A percentile compares a stretch with the other conserved stretches of the same genome.
Conservation (phyloP, 2,888 invertebrate species). For the Gandaritis pyraliata region DNA sequence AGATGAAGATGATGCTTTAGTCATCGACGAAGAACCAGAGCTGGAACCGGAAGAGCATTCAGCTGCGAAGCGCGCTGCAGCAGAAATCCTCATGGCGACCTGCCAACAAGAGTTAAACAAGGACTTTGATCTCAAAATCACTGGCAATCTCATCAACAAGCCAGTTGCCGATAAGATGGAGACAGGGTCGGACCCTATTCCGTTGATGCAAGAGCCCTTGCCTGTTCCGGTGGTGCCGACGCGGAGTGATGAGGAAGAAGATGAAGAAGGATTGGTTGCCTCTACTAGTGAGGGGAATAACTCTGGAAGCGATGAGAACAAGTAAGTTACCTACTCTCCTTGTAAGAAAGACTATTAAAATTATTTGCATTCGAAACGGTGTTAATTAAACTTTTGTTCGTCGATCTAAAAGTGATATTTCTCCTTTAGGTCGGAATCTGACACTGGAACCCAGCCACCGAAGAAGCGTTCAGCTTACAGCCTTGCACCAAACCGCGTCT, state of each 20-base stretch:
- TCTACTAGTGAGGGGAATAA: conserved; percentile 93
- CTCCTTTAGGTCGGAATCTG: conserved; percentile 86
- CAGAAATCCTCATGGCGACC: conserved; percentile 83
- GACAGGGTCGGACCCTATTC: conserved; percentile 69
- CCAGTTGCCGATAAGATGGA: conserved; percentile 74
- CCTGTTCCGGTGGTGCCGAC: conserved; percentile 87
- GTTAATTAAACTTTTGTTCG: not conserved
- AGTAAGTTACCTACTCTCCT: conserved; percentile 72
- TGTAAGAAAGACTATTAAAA: not conserved
- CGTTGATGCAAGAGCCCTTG: conserved; percentile 88
- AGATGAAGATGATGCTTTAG: conserved; percentile 87
- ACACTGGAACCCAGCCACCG: conserved; percentile 79
- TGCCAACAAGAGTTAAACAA: conserved; percentile 76
- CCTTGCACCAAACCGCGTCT: conserved; percentile 96
- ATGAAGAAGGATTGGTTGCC: conserved; percentile 92
- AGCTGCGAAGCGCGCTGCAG: conserved; percentile 83
- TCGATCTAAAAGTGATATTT: conserved; percentile 14
- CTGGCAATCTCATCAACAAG: conserved; percentile 84
- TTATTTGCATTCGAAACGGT: not conserved
- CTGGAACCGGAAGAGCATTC: conserved; percentile 65
- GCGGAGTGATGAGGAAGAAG: conserved; percentile 86
- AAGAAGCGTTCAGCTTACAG: conserved; percentile 98
- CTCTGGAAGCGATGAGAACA: conserved; percentile 92
- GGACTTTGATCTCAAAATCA: conserved; percentile 82
- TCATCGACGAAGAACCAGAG: conserved; percentile 87